Percentiles rank a stretch among this genome's conserved stretches.
phyloP scores from a whole-genome alignment of 2,888 invertebrate genomes.

The Pandemis corylana region DNA sequence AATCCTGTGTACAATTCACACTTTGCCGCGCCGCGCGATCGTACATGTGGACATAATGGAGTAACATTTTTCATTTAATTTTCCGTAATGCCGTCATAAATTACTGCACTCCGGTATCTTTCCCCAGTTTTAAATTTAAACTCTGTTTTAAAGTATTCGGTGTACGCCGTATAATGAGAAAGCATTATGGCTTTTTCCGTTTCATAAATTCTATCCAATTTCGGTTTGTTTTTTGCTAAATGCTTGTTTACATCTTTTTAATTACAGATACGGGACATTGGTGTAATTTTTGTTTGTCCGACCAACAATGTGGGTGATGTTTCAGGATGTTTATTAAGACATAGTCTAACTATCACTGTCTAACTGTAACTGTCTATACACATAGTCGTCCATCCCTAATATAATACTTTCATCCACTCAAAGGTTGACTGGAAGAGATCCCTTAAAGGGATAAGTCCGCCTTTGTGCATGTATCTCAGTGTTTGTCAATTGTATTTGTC shows the following conservation, averaged over 20 bases:
- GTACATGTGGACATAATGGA: conserved; percentile 46
- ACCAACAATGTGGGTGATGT: no score
- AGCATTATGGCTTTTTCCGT: conserved; percentile 32
- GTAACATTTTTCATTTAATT: conserved; percentile 71
- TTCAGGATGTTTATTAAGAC: no score
- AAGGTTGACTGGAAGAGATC: no score
- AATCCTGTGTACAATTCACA: conserved; percentile 24
- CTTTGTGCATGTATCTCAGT: no score
- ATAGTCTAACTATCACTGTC: no score
- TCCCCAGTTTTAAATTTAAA: conserved; percentile 67
- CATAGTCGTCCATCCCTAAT: no score
- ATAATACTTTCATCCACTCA: no score
- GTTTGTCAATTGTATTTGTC: no score
- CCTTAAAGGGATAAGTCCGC: no score
- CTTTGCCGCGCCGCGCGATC: conserved; percentile 14
- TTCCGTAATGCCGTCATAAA: conserved; percentile 72
- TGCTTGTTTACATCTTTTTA: conserved; percentile 1
- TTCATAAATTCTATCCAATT: conserved; percentile 29
- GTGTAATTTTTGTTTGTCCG: neutral
- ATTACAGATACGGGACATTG: neutral
- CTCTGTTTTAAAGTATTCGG: conserved; percentile 57
- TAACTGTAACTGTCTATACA: no score
- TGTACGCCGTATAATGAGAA: conserved; percentile 43
- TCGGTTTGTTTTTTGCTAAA: conserved; percentile 9
- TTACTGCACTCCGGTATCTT: conserved; percentile 65